Base-by-base conservation (phyloP, 2,888 invertebrate genomes). In the Melitaea athalia region DNA sequence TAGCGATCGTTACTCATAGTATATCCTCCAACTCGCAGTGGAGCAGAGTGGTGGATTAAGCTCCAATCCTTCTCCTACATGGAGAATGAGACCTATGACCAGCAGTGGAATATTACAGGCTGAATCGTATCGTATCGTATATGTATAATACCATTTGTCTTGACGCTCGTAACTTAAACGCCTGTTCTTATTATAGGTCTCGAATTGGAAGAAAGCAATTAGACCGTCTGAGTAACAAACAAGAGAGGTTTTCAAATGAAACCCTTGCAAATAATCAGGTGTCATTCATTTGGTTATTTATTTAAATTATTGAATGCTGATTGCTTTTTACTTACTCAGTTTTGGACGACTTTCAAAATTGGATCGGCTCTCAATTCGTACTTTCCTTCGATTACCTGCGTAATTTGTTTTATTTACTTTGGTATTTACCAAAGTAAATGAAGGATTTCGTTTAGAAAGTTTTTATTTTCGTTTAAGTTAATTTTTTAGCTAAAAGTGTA, bases 151-250 rank as follows among this genome's bases (percentile, higher is more conserved):
- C 38, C 38, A 8, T 3, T n/a, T n/a, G 4, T 17, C 76, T 67
- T 0, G 3, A 10, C 62, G 64, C 72, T 68, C 14, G 33, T 77
- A 0, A 31, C 77, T 79, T 69, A 53, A 0, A 60, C 76, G 67
- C 64, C 64, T 66, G 70, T 76, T 72, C 38, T 83, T 82, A 86
- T 88, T 89, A 86, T 86, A 84, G 83, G 81, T 79, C 80, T 84
- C 76, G 85, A 90, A 89, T 89, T 89, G 88, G 86, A 88, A 90
- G 89, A 89, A 88, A 89, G 85, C 87, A 90, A 91, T 91, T 91
- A 89, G 68, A 61, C 50, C 68, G 63, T 60, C 69, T 66, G 69
- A 66, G 69, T 69, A 77, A 79, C 82, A 81, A 81, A 81, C 79
- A 81, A 77, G 75, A 70, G 76, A 74, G 76, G 75, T 64, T 74